These are phyloP conservation scores for Ennomos erosarius DNA, from an alignment of 2,888 invertebrate species.

Conservation along the genomic window DNA sequence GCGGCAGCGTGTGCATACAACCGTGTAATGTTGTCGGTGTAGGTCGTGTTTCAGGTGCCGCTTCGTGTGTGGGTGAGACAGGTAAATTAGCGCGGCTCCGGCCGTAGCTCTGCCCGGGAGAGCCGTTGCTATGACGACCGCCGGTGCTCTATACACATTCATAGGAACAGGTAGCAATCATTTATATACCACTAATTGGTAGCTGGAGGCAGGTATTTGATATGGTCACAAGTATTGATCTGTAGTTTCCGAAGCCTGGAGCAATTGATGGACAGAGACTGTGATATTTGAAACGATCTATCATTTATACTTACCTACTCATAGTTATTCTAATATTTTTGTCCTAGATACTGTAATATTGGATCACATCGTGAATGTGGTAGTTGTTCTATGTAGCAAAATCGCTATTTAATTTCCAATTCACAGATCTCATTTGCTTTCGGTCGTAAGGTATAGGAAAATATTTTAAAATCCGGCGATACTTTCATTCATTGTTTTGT, in stretches of 20 bases:
- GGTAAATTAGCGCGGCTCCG: conserved; percentile 68
- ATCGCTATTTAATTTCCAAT: too few relatives aligned
- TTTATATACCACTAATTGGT: conserved; percentile 25
- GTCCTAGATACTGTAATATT: too few relatives aligned
- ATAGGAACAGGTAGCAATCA: conserved; percentile 30
- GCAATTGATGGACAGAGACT: background rate
- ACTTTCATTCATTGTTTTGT: too few relatives aligned
- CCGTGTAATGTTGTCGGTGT: conserved; percentile 59
- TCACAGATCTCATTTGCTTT: too few relatives aligned
- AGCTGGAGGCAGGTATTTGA: conserved; percentile 16
- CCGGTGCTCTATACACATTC: conserved; percentile 61
- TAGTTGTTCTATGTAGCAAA: too few relatives aligned
- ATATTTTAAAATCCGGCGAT: too few relatives aligned
- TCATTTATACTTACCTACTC: too few relatives aligned
- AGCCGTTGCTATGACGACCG: conserved; percentile 73
- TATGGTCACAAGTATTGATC: conserved; percentile 21
- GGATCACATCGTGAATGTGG: too few relatives aligned
- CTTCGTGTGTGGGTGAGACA: conserved; percentile 61
- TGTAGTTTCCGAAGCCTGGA: background rate
- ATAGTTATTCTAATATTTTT: background rate
- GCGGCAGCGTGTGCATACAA: conserved; percentile 62
- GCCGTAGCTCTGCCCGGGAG: conserved; percentile 64
- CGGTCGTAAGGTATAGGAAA: too few relatives aligned
- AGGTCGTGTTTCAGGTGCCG: conserved; percentile 54
- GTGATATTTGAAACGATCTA: too few relatives aligned